Base-by-base conservation (phyloP, 37 sponge, comb jelly and placozoan species). In the Sycon ciliatum region DNA sequence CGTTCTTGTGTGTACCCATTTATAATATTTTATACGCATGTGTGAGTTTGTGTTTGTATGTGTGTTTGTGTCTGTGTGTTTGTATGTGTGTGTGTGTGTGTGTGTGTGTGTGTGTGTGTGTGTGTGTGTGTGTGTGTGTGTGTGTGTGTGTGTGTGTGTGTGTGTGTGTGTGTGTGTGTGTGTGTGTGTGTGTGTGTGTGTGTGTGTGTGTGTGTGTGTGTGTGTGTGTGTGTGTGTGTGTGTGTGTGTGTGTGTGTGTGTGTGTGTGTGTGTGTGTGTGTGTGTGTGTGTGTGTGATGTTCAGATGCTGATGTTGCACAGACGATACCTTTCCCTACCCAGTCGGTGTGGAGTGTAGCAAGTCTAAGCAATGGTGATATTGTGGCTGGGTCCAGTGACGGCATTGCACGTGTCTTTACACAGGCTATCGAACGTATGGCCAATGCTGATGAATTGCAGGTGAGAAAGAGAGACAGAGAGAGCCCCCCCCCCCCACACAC, bases 161-260 rank as follows among this genome's bases (percentile, higher is more conserved):
- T 36, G 20, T 86, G 83, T 68, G 56, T 85, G 76, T 73, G 85
- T 22, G 83, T 83, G 83, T 38, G 13, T 4, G 23, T 32, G 23
- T 4, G 9, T 55, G 39, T 26, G 39, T 7, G 9, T 0, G n/a
- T 27, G 22, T 29, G 37, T 4, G 40, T 1, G 32, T 30, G 26
- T 4, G 26, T 9, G 36, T 16, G 34, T 69, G 35, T 23, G 1
- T 34, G 57, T 30, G 57, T 3, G 57, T 61, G 34, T 26, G 35
- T 40, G 22, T 20, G 32, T 3, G 36, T 4, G 31, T 60, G 58
- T 5, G 73, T 2, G 35, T 63, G 11, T 33, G 32, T 4, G 73
- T 56, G 35, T 2, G 58, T 61, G 56, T 27, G 35, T 18, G 20
- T 30, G 7, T 22, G 33, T 71, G 56, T 11, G 33, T 71, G 7